These are phyloP conservation scores for Trichogramma dendrolimi DNA, from an alignment of 2,888 invertebrate species.

Conservation along the genomic window DNA sequence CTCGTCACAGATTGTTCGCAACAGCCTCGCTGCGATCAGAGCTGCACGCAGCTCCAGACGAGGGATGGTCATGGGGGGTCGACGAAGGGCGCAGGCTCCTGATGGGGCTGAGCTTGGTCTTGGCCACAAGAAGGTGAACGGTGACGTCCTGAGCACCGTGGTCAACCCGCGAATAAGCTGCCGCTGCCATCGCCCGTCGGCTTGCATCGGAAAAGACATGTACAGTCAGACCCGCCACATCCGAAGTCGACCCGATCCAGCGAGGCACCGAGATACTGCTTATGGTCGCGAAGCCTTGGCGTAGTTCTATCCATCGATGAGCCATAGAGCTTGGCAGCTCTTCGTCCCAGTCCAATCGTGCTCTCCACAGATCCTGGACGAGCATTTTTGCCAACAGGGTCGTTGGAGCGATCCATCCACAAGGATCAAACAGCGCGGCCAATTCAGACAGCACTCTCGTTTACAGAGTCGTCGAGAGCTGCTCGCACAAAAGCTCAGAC, in stretches of 20 bases:
- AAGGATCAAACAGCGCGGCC: constrained; percentile 35
- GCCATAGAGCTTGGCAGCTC: constrained; percentile 15
- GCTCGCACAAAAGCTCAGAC: constrained; percentile 2
- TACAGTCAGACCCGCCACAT: constrained; percentile 17
- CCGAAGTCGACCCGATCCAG: background rate
- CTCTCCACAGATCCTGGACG: constrained; percentile 31
- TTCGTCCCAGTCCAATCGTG: constrained; percentile 34
- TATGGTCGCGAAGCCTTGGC: background rate
- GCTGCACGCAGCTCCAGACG: constrained; percentile 27
- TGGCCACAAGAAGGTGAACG: background rate
- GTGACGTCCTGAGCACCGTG: too few species aligned
- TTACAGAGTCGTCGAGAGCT: constrained; percentile 22
- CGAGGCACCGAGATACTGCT: background rate
- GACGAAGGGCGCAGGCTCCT: background rate
- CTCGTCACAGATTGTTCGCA: background rate
- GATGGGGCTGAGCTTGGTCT: background rate
- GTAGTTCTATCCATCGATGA: background rate
- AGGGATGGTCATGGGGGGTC: constrained; percentile 17
- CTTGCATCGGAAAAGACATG: constrained; percentile 35
- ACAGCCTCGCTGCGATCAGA: constrained; percentile 14
- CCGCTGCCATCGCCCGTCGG: constrained; percentile 32
- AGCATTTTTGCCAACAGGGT: constrained; percentile 23
- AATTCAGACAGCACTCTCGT: constrained; percentile 32
- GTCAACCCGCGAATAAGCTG: constrained; percentile 28
- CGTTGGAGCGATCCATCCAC: constrained; percentile 31